Conservation (phyloP, 2,113 vertebrate species). For the Abramis brama region DNA sequence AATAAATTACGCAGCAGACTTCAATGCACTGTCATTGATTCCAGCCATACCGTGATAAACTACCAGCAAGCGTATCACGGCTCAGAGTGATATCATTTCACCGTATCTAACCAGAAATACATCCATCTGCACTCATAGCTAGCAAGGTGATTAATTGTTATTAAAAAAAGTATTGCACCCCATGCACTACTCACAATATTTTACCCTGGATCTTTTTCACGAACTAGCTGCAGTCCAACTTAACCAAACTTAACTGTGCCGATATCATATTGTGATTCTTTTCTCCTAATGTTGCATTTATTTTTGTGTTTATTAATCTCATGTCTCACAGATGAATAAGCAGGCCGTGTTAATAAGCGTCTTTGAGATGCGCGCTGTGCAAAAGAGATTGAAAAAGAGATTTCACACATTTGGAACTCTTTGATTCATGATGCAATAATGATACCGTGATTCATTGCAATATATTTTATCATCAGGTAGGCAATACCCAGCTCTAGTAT, state of each 20-base stretch:
- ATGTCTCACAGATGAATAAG: not conserved
- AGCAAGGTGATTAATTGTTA: constrained; percentile 3
- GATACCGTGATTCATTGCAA: not conserved
- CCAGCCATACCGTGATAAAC: not conserved
- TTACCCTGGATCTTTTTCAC: too few species aligned
- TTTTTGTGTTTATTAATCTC: not conserved
- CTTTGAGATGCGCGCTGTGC: not conserved
- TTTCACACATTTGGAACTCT: not conserved
- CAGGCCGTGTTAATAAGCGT: not conserved
- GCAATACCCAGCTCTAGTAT: not conserved
- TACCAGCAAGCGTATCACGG: not conserved
- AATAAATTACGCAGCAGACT: constrained; percentile 47
- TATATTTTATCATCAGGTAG: not conserved
- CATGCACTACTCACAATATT: too few species aligned
- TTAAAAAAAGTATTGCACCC: not conserved
- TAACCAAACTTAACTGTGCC: too few species aligned
- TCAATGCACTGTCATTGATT: constrained; percentile 35
- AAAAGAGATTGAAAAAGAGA: too few species aligned
- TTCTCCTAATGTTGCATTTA: not conserved
- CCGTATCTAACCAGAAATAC: constrained; percentile 1
- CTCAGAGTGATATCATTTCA: not conserved
- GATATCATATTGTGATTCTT: not conserved
- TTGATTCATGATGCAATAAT: not conserved
- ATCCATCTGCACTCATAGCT: not conserved
- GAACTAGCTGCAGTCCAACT: too few species aligned